Percentiles rank a stretch among this genome's conserved stretches.
Conservation (phyloP, 2,113 vertebrate genomes). For the Salvator merianae region DNA sequence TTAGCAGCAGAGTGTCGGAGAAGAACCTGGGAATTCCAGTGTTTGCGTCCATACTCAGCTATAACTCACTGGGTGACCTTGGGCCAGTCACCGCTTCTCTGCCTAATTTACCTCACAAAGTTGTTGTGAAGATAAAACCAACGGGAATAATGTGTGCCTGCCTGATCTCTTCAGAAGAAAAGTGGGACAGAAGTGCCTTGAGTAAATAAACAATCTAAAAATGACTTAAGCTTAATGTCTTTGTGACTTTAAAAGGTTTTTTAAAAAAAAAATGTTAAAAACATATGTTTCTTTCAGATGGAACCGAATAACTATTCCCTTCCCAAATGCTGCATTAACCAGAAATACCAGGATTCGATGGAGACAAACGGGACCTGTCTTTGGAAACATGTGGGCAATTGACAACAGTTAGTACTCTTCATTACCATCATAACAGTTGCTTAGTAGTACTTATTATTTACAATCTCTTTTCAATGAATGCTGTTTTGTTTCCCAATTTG, state of each 20-base stretch:
- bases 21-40: no score
- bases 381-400: conserved; percentile 95
- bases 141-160: no score
- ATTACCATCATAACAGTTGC: conserved; percentile 32
- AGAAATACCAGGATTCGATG: conserved; percentile 91
- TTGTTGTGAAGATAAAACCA: no score
- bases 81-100: no score
- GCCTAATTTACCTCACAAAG: no score
- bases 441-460: conserved; percentile 45
- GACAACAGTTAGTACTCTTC: conserved; percentile 90
- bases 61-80: no score
- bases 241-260: neutral
- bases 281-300: conserved; percentile 80
- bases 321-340: conserved; percentile 92
- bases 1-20: no score
- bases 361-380: conserved; percentile 87
- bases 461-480: conserved; percentile 40
- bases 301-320: conserved; percentile 93
- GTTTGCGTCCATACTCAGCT: no score
- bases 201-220: conserved; percentile 15
- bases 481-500: neutral
- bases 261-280: neutral
- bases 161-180: no score
- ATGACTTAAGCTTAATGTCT: neutral
- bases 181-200: neutral